Evolutionary conservation across 2,113 vertebrate species (phyloP).

Genomic region (Haemorhous mexicanus): DNA sequence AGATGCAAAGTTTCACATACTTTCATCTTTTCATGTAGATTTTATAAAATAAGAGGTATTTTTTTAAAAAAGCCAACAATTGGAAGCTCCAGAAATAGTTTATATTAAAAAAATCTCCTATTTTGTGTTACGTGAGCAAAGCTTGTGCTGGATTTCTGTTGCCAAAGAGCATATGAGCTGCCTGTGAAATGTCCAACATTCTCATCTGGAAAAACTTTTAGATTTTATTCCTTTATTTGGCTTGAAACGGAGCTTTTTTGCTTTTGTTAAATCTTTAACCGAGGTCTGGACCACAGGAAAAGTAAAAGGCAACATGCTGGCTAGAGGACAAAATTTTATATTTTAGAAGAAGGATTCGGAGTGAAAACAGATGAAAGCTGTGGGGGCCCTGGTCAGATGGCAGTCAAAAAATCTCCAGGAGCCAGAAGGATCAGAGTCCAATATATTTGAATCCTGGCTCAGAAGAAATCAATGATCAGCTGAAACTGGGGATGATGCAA

Average conservation of each 20-base stretch:
- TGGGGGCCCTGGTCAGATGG: slow-evolving; percentile 43
- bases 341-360: slow-evolving; percentile 54
- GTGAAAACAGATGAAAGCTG: slow-evolving; percentile 49
- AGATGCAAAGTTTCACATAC: not conserved
- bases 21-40: slow-evolving; percentile 16
- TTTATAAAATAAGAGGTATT: not conserved
- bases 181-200: slow-evolving; percentile 17
- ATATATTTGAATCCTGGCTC: slow-evolving; percentile 14
- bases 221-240: slow-evolving; percentile 46
- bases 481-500: slow-evolving; percentile 8
- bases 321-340: slow-evolving; percentile 41
- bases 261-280: slow-evolving; percentile 53
- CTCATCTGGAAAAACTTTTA: slow-evolving; percentile 41
- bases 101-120: not conserved
- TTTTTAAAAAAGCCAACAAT: not conserved
- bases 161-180: slow-evolving; percentile 8
- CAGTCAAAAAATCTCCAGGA: slow-evolving; percentile 40
- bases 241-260: slow-evolving; percentile 26
- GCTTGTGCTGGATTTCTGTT: slow-evolving; percentile 27
- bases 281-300: slow-evolving; percentile 38
- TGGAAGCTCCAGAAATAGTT: slow-evolving; percentile 22
- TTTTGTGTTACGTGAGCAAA: not conserved
- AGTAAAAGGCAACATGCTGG: slow-evolving; percentile 46
- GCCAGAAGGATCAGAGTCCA: slow-evolving; percentile 14
- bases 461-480: slow-evolving; percentile 26